Conservation (phyloP, 1,140 invertebrate species). For the Papilio dardanus region DNA sequence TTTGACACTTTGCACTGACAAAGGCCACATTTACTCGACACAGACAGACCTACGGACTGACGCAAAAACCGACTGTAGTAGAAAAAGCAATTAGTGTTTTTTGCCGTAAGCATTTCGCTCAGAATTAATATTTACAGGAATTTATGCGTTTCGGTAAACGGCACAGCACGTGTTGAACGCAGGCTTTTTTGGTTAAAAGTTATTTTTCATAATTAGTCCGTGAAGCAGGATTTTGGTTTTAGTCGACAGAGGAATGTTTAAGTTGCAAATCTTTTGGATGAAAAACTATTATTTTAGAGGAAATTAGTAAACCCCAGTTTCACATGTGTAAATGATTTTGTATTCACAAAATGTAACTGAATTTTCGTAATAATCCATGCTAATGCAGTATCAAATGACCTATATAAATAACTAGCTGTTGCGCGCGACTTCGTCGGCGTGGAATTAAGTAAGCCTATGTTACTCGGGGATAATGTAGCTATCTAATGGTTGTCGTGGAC, state of each 20-base stretch:
- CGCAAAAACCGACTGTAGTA: constrained; percentile 68
- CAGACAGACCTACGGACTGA: constrained; percentile 63
- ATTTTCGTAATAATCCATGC: too few species aligned
- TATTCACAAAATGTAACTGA: too few species aligned
- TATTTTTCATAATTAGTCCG: constrained; percentile 80
- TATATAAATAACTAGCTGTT: too few species aligned
- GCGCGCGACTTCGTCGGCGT: too few species aligned
- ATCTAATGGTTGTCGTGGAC: too few species aligned
- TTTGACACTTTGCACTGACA: constrained; percentile 81
- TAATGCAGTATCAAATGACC: background rate
- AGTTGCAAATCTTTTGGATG: background rate
- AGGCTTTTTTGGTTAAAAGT: constrained; percentile 67
- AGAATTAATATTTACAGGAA: constrained; percentile 80
- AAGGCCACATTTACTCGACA: constrained; percentile 78
- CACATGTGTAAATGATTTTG: background rate
- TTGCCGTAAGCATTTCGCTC: constrained; percentile 60
- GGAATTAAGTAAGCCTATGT: too few species aligned
- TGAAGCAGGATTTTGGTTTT: constrained; percentile 47
- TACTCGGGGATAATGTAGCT: too few species aligned
- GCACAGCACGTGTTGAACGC: constrained; percentile 76
- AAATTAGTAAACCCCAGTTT: background rate
- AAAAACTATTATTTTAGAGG: background rate
- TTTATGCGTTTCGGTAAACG: constrained; percentile 57
- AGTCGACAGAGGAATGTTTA: background rate
- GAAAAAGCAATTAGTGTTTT: constrained; percentile 82